These are phyloP conservation scores for Enteromius fasciolatus DNA, from an alignment of 2,797 vertebrate genomes.

Conservation along the genomic window DNA sequence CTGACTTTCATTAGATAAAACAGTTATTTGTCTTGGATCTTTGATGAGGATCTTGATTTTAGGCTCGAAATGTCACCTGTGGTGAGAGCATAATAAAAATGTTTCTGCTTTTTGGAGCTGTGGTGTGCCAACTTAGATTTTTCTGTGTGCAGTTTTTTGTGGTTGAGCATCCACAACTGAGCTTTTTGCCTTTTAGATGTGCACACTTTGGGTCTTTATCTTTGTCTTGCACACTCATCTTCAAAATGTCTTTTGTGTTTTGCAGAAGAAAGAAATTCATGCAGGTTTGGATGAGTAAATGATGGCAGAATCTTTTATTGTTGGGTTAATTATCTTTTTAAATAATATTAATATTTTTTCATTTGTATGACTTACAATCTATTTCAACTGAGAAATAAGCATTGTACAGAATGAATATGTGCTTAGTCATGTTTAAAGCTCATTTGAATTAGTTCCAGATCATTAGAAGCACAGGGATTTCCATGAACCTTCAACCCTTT, in stretches of 20 bases:
- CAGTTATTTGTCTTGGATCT: neutral
- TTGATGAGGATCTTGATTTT: neutral
- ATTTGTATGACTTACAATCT: neutral
- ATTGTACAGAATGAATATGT: neutral
- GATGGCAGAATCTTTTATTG: neutral
- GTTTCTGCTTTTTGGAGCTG: neutral
- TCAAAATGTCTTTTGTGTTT: constrained; percentile 1
- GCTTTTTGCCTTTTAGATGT: neutral
- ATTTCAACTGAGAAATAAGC: constrained; percentile 4
- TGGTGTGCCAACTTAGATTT: neutral
- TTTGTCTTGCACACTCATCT: neutral
- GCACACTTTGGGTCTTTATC: neutral
- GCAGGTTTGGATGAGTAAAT: neutral
- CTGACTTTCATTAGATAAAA: neutral
- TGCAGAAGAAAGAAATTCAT: neutral
- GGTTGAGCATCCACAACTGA: neutral
- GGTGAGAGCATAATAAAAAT: neutral
- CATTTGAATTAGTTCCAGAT: constrained; percentile 27
- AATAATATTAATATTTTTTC: neutral
- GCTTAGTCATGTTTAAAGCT: constrained; percentile 10
- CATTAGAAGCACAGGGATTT: neutral
- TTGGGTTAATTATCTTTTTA: neutral
- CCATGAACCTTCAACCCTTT: constrained; percentile 15
- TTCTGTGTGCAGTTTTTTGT: neutral
- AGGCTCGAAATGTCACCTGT: neutral